These are phyloP conservation scores for Eolophus roseicapilla DNA, from an alignment of 2,113 vertebrate species.

Conservation along the genomic window DNA sequence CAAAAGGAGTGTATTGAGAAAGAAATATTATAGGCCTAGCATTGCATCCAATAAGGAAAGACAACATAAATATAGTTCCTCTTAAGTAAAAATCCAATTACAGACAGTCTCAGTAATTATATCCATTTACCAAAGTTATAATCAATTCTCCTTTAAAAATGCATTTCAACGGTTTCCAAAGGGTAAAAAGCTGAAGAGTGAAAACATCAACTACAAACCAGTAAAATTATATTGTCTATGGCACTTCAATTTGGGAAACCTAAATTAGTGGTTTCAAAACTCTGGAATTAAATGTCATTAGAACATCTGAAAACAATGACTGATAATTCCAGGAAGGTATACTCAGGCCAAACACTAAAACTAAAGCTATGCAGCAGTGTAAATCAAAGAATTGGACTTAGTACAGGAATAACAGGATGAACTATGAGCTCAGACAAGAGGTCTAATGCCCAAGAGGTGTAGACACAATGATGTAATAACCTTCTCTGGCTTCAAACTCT, in stretches of 20 bases:
- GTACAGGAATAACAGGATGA: neutral
- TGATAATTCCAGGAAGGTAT: neutral
- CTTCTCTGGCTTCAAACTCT: neutral
- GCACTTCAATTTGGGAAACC: conserved; percentile 17
- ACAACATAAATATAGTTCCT: conserved; percentile 17
- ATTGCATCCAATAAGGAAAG: neutral
- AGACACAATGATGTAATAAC: neutral
- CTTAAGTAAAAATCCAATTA: conserved; percentile 36
- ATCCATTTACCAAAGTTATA: conserved; percentile 31
- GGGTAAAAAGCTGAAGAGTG: neutral
- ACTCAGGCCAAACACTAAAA: neutral
- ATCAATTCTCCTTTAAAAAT: conserved; percentile 35
- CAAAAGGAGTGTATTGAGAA: neutral
- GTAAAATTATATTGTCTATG: neutral
- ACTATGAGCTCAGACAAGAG: neutral
- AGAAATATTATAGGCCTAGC: neutral
- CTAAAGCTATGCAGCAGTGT: neutral
- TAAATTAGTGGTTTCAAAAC: conserved; percentile 10
- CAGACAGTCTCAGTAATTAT: neutral
- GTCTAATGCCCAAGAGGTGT: neutral
- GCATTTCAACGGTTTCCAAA: neutral
- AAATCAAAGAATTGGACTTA: neutral
- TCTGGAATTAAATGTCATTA: conserved; percentile 36
- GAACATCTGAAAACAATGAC: conserved; percentile 12
- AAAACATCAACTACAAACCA: neutral